phyloP scores from a whole-genome alignment of 2,113 vertebrate genomes.

The Istiophorus platypterus region DNA sequence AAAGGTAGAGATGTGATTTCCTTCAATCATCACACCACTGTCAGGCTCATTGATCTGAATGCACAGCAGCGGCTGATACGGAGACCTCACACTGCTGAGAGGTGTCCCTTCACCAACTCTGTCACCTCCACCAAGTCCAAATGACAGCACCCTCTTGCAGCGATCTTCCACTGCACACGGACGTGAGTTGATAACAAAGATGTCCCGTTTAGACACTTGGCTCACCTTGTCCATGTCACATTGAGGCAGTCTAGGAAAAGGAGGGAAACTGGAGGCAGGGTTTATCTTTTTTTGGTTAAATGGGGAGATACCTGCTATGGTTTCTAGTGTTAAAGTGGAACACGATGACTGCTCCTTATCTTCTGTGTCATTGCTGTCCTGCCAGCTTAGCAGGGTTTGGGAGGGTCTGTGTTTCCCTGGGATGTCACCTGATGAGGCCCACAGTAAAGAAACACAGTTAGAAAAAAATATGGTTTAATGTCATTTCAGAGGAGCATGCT shows the following conservation, averaged over 20 bases:
- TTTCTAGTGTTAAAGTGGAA: slow-evolving; percentile 10
- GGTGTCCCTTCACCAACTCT: background rate
- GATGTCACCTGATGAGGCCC: slow-evolving; percentile 8
- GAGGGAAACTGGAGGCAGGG: background rate
- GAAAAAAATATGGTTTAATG: too few relatives aligned
- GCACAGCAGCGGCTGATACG: slow-evolving; percentile 8
- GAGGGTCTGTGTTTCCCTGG: background rate
- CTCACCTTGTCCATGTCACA: background rate
- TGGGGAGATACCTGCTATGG: background rate
- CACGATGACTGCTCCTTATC: slow-evolving; percentile 16
- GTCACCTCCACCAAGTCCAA: background rate
- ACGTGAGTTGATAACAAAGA: background rate
- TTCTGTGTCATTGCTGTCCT: background rate
- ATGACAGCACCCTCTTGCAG: accelerated
- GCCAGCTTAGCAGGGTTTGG: slow-evolving; percentile 13
- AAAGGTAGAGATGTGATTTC: background rate
- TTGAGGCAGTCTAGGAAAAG: background rate
- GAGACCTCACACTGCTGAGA: background rate
- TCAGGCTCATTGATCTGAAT: slow-evolving; percentile 9
- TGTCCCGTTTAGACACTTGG: background rate
- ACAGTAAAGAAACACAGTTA: slow-evolving; percentile 13
- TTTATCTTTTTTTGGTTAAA: background rate
- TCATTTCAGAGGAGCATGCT: too few relatives aligned
- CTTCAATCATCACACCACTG: background rate
- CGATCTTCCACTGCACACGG: background rate